A percentile compares a stretch with the other conserved stretches of the same genome.
Evolutionary conservation across 30 jellyfish, hydroid and myxozoan species (phyloP).

Genomic region (Chrysaora quinquecirrha): DNA sequence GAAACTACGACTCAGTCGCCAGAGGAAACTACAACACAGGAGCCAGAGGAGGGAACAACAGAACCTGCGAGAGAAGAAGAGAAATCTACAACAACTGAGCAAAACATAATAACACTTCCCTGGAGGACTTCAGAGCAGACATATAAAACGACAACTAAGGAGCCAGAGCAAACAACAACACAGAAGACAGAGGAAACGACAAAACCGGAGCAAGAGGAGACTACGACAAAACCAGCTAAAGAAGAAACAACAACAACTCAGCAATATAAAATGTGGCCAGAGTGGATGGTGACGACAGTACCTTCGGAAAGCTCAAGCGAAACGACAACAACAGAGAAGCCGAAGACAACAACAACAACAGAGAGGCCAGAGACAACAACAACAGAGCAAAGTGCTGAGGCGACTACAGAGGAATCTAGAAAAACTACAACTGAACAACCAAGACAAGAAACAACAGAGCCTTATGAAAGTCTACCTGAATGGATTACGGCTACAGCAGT

Average conservation of each 20-base stretch:
- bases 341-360: slow-evolving; percentile 16
- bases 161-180: too few relatives aligned
- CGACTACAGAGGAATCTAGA: background rate
- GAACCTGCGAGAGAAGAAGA: too few relatives aligned
- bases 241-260: slow-evolving; percentile 1
- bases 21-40: too few relatives aligned
- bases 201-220: background rate
- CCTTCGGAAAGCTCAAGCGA: too few relatives aligned
- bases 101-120: too few relatives aligned
- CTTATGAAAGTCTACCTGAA: background rate
- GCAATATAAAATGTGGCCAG: background rate
- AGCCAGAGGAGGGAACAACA: too few relatives aligned
- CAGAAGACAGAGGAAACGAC: background rate
- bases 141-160: slow-evolving; percentile 3
- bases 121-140: slow-evolving; percentile 3
- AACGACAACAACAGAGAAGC: background rate
- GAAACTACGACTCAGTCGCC: too few relatives aligned
- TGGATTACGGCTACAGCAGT: background rate
- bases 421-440: background rate
- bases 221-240: slow-evolving; percentile 18
- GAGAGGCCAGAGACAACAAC: background rate
- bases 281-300: too few relatives aligned
- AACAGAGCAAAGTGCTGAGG: background rate
- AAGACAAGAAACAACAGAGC: background rate
- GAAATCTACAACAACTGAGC: too few relatives aligned